Base-by-base conservation (phyloP, 2,113 vertebrate genomes). In the Ochotona curzoniae region DNA sequence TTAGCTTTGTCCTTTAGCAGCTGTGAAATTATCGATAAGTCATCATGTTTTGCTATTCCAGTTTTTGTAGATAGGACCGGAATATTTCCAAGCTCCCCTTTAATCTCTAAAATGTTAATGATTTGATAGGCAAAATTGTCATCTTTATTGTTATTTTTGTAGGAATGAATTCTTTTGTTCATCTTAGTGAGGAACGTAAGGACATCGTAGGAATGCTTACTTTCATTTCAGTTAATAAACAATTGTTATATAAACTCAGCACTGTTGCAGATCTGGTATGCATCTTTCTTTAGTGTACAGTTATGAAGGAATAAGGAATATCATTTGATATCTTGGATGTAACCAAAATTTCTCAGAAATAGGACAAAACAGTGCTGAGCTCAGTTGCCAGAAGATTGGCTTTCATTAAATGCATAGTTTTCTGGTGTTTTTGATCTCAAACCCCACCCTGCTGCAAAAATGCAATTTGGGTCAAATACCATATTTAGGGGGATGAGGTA, bases 401-500 rank as follows among this genome's bases (percentile, higher is more conserved):
- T 97, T 98, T 97, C 92, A 90, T 95, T 97, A 93, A 95, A 93
- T 87, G 87, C 51, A 93, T 97, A 93, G 88, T 96, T 98, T 98
- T 97, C 95, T 97, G 69, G 38, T 96, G 92, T 94, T 97, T 98
- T 97, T 98, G 83, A 97, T 98, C 84, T 95, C 93, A 96, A 94
- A 76, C 95, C 97, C 95, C 92, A 97, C 95, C 93, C 95, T 97
- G 63, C 93, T 97, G 75, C 89, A 97, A 93, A 94, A 95, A 95
- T 97, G 89, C 64, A 97, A 79, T 94, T 94, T 88, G 30, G 87
- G 95, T 95, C 97, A 97, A 96, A 87, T 97, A 94, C 60, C 94
- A 96, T 96, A 97, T 97, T 91, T 96, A 97, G 94, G 54, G 93
- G 54, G 96, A 92, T 96, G 93, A 98, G 89, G 95, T 90, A 96